phyloP scores from a whole-genome alignment of 2,888 invertebrate species.

The Pherbina coryleti region DNA sequence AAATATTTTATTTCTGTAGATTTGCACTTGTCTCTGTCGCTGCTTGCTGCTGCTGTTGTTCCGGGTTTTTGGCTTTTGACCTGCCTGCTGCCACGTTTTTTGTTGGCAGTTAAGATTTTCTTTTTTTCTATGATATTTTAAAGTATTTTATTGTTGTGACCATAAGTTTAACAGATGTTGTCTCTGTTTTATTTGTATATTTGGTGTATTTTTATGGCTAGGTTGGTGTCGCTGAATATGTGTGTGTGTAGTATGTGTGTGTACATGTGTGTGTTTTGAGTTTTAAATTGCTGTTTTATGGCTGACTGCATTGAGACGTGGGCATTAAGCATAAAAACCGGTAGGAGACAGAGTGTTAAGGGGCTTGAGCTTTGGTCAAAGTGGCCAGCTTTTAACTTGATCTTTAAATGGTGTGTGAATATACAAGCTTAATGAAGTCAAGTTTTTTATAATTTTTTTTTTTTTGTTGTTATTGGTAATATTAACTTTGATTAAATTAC shows the following conservation, averaged over 20 bases:
- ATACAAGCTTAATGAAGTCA: too few species aligned
- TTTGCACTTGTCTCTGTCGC: not conserved
- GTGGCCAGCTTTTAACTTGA: too few species aligned
- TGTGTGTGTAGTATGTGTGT: not conserved
- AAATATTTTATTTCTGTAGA: constrained; percentile 20
- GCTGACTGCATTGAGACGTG: constrained; percentile 30
- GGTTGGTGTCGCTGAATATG: not conserved
- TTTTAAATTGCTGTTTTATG: constrained; percentile 33
- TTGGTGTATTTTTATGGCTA: not conserved
- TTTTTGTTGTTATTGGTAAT: too few species aligned
- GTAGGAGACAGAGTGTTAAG: not conserved
- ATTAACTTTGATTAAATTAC: too few species aligned
- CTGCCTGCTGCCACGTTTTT: not conserved
- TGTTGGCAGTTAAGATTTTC: not conserved
- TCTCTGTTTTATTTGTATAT: not conserved
- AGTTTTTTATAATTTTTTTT: too few species aligned
- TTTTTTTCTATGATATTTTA: not conserved
- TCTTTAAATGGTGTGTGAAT: too few species aligned
- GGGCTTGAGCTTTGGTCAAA: too few species aligned
- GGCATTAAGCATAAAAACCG: not conserved
- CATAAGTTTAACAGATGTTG: not conserved
- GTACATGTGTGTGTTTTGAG: not conserved
- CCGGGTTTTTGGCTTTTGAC: not conserved
- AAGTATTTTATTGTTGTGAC: constrained; percentile 11
- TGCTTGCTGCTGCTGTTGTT: constrained; percentile 1